Evolutionary conservation across 2,797 vertebrate species (phyloP).

Genomic region (Aldrovandia affinis): DNA sequence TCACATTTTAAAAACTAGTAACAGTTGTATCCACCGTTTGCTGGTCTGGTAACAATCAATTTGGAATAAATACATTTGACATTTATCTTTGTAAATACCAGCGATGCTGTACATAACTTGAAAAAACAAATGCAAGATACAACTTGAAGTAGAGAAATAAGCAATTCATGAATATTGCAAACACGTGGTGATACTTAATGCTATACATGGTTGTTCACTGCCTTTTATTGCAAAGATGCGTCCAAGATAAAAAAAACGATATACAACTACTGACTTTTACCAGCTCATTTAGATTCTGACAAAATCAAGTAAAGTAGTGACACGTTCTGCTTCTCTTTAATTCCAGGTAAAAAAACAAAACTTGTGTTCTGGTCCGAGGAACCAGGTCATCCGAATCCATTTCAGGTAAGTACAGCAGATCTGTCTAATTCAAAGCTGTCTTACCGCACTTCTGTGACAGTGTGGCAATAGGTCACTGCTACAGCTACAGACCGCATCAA

Average conservation of each 20-base stretch:
- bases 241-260: background rate
- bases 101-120: background rate
- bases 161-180: background rate
- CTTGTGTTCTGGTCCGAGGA: background rate
- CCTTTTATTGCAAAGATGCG: background rate
- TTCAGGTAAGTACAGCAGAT: background rate
- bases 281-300: background rate
- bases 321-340: background rate
- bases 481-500: conserved; percentile 82
- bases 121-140: background rate
- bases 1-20: too few relatives aligned
- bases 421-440: conserved; percentile 29
- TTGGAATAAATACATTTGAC: background rate
- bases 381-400: background rate
- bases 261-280: background rate
- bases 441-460: conserved; percentile 39
- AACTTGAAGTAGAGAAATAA: background rate
- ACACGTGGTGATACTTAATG: background rate
- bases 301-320: background rate
- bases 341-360: background rate
- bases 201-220: background rate
- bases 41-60: background rate
- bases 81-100: background rate
- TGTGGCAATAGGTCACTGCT: conserved; percentile 81
- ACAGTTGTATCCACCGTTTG: too few relatives aligned